Conservation (phyloP, 2,888 invertebrate species). For the Neoaliturus tenellus region DNA sequence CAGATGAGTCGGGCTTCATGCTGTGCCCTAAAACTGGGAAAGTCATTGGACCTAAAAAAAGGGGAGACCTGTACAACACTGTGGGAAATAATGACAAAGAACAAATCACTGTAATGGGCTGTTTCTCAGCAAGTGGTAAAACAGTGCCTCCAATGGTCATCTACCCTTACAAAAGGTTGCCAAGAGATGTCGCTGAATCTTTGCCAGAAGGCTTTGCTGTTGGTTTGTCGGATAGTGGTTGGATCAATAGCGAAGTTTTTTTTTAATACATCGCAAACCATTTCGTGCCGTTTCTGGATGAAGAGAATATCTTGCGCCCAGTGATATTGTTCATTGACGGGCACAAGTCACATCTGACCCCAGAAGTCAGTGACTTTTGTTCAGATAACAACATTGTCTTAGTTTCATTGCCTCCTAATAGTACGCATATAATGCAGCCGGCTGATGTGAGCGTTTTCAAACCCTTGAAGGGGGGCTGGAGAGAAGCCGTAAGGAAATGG, state of each 20-base stretch:
- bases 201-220: not conserved
- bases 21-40: not conserved
- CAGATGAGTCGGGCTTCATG: not conserved
- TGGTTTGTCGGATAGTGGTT: not conserved
- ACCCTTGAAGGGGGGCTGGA: slow-evolving; percentile 14
- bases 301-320: not conserved
- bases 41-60: not conserved
- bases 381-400: slow-evolving; percentile 19
- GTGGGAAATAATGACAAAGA: not conserved
- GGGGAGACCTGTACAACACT: not conserved
- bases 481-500: not conserved
- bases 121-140: not conserved
- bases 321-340: not conserved
- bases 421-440: slow-evolving; percentile 30
- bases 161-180: not conserved
- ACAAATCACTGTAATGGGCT: not conserved
- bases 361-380: slow-evolving; percentile 10
- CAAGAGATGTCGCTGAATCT: not conserved
- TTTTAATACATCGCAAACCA: slow-evolving; percentile 9
- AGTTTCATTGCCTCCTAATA: not conserved
- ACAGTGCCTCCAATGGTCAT: not conserved
- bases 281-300: not conserved
- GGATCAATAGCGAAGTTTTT: not conserved
- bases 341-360: not conserved
- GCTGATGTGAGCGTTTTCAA: slow-evolving; percentile 23